Evolutionary conservation across 2,797 vertebrate species (phyloP).

Genomic region (Enteromius anoplus): DNA sequence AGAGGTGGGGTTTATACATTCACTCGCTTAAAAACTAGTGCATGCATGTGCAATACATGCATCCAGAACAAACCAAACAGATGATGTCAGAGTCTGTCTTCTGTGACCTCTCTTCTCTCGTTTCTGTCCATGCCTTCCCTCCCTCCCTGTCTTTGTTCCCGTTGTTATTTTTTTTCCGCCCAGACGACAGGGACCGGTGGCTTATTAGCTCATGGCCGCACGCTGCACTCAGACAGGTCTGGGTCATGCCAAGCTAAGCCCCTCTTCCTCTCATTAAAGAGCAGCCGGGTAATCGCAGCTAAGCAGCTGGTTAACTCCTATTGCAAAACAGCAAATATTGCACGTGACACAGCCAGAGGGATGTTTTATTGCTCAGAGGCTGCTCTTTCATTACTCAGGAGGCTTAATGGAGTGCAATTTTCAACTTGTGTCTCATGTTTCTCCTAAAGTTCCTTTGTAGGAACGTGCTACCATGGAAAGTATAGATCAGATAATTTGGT

Average conservation of each 20-base stretch:
- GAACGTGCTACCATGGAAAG: not conserved
- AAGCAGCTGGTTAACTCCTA: conserved; percentile 69
- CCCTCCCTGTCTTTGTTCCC: conserved; percentile 20
- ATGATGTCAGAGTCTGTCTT: conserved; percentile 23
- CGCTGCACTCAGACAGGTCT: conserved; percentile 51
- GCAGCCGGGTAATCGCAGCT: conserved; percentile 69
- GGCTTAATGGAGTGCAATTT: not conserved
- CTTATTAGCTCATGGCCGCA: conserved; percentile 21
- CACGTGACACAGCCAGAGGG: conserved; percentile 23
- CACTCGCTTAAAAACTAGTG: not conserved
- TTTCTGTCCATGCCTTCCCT: conserved; percentile 30
- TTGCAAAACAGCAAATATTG: conserved; percentile 67
- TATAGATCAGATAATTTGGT: conserved; percentile 3
- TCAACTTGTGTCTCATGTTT: conserved; percentile 10
- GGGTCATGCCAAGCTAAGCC: conserved; percentile 69
- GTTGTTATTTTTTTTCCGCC: conserved; percentile 34
- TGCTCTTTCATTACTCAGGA: not conserved
- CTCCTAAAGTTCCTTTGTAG: not conserved
- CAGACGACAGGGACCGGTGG: conserved; percentile 36
- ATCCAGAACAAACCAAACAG: conserved; percentile 1
- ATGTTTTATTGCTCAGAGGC: conserved; percentile 13
- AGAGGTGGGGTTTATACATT: conserved; percentile 27
- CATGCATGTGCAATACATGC: conserved; percentile 9
- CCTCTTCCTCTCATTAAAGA: conserved; percentile 75
- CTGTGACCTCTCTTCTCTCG: conserved; percentile 23